These are phyloP conservation scores for Limonius californicus DNA, from an alignment of 1,140 invertebrate genomes.

Conservation along the genomic window DNA sequence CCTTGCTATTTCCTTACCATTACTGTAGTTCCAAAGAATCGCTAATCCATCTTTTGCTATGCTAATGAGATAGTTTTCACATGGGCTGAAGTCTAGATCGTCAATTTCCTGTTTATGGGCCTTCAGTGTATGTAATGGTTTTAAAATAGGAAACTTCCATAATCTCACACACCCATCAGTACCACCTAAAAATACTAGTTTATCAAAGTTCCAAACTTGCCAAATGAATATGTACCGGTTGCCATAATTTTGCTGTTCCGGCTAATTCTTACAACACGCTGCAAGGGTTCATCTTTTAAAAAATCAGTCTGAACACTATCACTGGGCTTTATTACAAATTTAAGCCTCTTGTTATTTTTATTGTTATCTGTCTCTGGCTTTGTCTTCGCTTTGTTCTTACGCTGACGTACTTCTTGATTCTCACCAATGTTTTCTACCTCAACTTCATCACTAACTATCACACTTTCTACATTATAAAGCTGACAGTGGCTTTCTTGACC, in stretches of 20 bases:
- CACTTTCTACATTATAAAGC: constrained; percentile 76
- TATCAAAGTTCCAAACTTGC: too few species aligned
- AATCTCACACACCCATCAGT: constrained; percentile 82
- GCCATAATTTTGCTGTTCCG: constrained; percentile 73
- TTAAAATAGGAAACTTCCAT: constrained; percentile 84
- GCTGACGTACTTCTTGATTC: constrained; percentile 49
- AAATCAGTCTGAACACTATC: constrained; percentile 81
- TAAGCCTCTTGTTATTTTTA: constrained; percentile 59
- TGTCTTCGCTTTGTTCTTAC: constrained; percentile 42
- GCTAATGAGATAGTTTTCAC: constrained; percentile 71
- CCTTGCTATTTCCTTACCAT: constrained; percentile 60
- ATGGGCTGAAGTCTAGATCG: constrained; percentile 84
- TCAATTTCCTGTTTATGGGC: constrained; percentile 82
- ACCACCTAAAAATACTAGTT: constrained; percentile 53
- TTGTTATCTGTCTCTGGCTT: constrained; percentile 37
- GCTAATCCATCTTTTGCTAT: constrained; percentile 84
- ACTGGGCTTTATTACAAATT: constrained; percentile 65
- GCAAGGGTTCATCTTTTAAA: constrained; percentile 70
- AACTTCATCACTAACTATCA: constrained; percentile 54
- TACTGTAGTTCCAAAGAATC: constrained; percentile 70
- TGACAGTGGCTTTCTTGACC: constrained; percentile 91
- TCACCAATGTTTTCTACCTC: constrained; percentile 46
- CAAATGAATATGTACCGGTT: too few species aligned
- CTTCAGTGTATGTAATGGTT: constrained; percentile 62
- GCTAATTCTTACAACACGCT: constrained; percentile 82